Percentiles rank a stretch among this genome's conserved stretches.
Evolutionary conservation across 2,797 vertebrate genomes (phyloP).

Genomic region (Syncerus caffer): DNA sequence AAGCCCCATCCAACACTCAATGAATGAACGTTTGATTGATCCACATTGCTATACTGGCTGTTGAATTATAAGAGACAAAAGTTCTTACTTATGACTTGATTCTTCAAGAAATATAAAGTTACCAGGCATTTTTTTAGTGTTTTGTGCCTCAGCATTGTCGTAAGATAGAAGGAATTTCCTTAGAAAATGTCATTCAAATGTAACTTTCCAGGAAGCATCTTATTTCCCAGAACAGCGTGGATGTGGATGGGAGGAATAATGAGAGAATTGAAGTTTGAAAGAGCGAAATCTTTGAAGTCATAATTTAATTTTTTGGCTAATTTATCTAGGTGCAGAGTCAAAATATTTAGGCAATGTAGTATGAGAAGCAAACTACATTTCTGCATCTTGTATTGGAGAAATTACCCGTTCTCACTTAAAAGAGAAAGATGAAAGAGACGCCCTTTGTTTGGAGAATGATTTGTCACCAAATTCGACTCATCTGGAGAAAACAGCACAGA

Average conservation of each 20-base stretch:
- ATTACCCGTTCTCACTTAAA: conserved; percentile 36
- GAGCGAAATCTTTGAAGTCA: conserved; percentile 29
- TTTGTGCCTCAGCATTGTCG: conserved; percentile 53
- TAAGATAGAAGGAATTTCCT: conserved; percentile 64
- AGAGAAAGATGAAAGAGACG: not conserved
- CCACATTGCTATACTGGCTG: not conserved
- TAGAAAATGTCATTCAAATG: conserved; percentile 69
- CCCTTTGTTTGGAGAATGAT: not conserved
- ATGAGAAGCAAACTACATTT: not conserved
- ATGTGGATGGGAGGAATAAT: not conserved
- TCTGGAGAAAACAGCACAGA: conserved; percentile 58
- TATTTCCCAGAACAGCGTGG: conserved; percentile 3
- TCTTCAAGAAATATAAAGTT: conserved; percentile 4
- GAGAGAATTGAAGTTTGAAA: not conserved
- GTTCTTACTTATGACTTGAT: not conserved
- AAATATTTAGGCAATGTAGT: not conserved
- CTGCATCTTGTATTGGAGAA: not conserved
- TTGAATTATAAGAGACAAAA: not conserved
- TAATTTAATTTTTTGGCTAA: conserved; percentile 53
- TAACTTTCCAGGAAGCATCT: conserved; percentile 62
- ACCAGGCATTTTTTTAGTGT: conserved; percentile 38
- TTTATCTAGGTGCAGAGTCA: conserved; percentile 14
- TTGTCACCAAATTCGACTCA: conserved; percentile 37
- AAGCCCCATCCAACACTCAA: not conserved
- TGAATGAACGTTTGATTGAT: not conserved